Base-by-base conservation (phyloP, 2,888 invertebrate species). In the Polydrusus tereticollis region DNA sequence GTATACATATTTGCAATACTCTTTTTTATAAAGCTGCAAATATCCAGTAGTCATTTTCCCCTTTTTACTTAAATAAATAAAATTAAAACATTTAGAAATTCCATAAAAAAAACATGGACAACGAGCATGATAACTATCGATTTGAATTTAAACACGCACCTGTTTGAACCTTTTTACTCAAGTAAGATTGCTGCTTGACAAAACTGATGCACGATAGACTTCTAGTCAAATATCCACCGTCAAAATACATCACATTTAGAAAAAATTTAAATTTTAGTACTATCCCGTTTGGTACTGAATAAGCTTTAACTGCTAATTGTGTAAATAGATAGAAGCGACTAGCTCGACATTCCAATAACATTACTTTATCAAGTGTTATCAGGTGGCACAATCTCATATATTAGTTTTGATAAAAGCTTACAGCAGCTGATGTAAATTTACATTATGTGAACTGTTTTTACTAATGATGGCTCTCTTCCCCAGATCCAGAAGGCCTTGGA, bases 161-260 rank as follows among this genome's bases (percentile, higher is more conserved):
- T 63, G 60, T 77, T 73, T 79, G 79, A 45, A 79, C 69, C 67
- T 79, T 79, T 38, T 58, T 76, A 26, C 65, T 74, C 55, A 80
- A 75, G 68, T 77, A 57, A 1, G 78, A 76, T 59, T 76, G 76
- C 5, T 68, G 60, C 12, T 69, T 58, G 4, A 75, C 71, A 59
- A 78, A 66, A 73, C 72, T 72, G 26, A 77, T 64, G 50, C 78
- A 78, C 29, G 76, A 73, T 16, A 77, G 10, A 41, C 57, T 72
- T 12, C 71, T 52, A 16, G 26, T 36, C 20, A 71, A 59, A 60
- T 71, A 71, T 12, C 43, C 66, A 21, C 21, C 23, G 7, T 66
- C 66, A 29, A 58, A 41, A 43, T 60, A 43, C 71, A 71, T 71
- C 16, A 26, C 20, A 33, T 41, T 14, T 29, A 29, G 12, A 43